phyloP scores from a whole-genome alignment of 37 sponge, comb jelly and placozoan species.

The Haliclona indistincta region DNA sequence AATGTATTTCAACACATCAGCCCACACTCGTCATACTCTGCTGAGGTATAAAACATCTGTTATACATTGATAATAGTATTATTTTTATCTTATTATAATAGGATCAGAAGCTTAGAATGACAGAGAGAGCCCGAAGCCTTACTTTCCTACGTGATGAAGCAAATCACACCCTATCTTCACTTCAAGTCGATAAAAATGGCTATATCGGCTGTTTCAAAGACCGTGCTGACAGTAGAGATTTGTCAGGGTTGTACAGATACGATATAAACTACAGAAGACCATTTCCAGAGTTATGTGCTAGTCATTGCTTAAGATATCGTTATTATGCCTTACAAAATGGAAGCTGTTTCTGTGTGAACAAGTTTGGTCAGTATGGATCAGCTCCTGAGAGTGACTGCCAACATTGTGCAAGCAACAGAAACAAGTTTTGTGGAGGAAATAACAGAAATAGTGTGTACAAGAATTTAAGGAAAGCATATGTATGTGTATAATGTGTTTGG shows the following conservation, averaged over 20 bases:
- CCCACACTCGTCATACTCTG: conserved; percentile 2
- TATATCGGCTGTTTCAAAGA: conserved; percentile 44
- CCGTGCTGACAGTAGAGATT: conserved; percentile 1
- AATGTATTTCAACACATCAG: conserved; percentile 50
- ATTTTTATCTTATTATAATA: not conserved
- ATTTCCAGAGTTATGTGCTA: not conserved
- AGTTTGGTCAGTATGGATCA: conserved; percentile 24
- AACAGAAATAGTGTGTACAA: conserved; percentile 27
- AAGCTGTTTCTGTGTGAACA: conserved; percentile 31
- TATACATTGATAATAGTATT: not conserved
- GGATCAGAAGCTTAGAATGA: conserved; percentile 25
- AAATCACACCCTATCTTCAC: conserved; percentile 17
- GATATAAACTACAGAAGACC: not conserved
- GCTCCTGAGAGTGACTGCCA: conserved; percentile 18
- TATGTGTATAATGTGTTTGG: too few species aligned
- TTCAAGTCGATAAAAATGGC: conserved; percentile 13
- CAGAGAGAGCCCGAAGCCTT: conserved; percentile 21
- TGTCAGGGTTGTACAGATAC: not conserved
- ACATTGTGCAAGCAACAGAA: not conserved
- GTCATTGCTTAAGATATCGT: not conserved
- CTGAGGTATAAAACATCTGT: not conserved
- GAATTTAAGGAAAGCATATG: too few species aligned
- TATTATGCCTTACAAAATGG: conserved; percentile 45
- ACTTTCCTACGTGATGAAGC: conserved; percentile 34
- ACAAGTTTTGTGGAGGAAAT: conserved; percentile 19